A percentile compares a stretch with the other conserved stretches of the same genome.
These are phyloP conservation scores for Enteromius viviparus DNA, from an alignment of 2,797 vertebrate genomes.

Conservation along the genomic window DNA sequence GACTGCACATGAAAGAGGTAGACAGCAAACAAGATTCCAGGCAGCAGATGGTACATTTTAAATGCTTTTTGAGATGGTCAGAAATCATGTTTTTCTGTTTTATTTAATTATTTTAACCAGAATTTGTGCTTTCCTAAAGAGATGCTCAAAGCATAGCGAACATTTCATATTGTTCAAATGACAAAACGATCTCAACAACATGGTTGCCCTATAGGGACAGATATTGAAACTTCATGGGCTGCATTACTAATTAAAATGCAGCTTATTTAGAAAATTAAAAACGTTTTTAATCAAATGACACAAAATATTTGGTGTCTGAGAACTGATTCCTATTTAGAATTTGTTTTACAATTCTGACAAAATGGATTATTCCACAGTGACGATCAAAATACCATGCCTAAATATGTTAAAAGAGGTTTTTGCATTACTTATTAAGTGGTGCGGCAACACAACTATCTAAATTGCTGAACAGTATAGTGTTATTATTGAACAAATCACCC, in stretches of 20 bases:
- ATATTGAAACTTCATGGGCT: background rate
- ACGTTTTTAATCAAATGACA: background rate
- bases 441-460: background rate
- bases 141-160: background rate
- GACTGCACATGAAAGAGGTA: constrained; percentile 21
- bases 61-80: constrained; percentile 42
- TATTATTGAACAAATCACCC: background rate
- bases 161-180: constrained; percentile 10
- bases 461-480: background rate
- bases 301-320: background rate
- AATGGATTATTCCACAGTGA: background rate
- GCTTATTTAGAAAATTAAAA: background rate
- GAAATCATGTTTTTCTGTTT: constrained; percentile 31
- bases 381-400: background rate
- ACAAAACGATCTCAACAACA: constrained; percentile 17
- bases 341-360: background rate
- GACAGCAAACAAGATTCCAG: constrained; percentile 36
- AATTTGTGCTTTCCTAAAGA: constrained; percentile 1
- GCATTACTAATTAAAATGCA: constrained; percentile 15
- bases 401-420: background rate
- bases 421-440: background rate
- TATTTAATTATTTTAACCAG: constrained; percentile 22
- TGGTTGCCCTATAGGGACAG: background rate
- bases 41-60: constrained; percentile 37
- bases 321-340: background rate